These are phyloP conservation scores for Pseudomugil gertrudae DNA, from an alignment of 2,797 vertebrate genomes.

Conservation along the genomic window DNA sequence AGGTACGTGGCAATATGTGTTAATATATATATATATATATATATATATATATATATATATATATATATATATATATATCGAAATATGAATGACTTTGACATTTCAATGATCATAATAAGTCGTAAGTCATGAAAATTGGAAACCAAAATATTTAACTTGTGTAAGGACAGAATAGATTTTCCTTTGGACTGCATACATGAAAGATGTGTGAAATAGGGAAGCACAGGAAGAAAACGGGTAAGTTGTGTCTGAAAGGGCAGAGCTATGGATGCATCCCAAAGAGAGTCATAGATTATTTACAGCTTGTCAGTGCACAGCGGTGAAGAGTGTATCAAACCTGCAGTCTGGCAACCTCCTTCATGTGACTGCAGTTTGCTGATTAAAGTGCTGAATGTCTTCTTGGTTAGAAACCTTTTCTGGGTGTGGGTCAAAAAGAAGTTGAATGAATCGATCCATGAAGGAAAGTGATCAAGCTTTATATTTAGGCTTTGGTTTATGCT, in stretches of 20 bases:
- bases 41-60: too few relatives aligned
- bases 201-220: not conserved
- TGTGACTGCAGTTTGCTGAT: slow-evolving; percentile 39
- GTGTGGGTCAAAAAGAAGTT: slow-evolving; percentile 13
- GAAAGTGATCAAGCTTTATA: slow-evolving; percentile 13
- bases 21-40: too few relatives aligned
- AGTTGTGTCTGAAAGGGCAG: slow-evolving; percentile 6
- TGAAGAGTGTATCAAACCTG: slow-evolving; percentile 30
- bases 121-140: not conserved
- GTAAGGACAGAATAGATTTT: not conserved
- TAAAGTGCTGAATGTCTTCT: slow-evolving; percentile 5
- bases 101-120: not conserved
- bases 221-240: too few relatives aligned
- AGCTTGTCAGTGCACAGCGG: slow-evolving; percentile 32
- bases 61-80: too few relatives aligned
- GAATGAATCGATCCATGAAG: slow-evolving; percentile 2
- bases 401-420: not conserved
- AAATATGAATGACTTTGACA: too few relatives aligned
- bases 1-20: too few relatives aligned
- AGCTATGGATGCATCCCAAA: slow-evolving; percentile 53
- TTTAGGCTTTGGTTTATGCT: slow-evolving; percentile 14
- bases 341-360: slow-evolving; percentile 39
- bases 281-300: slow-evolving; percentile 64
- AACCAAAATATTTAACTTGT: not conserved
- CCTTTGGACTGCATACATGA: not conserved